Conservation (phyloP, 2,888 invertebrate genomes). For the Drosophila ustulata region DNA sequence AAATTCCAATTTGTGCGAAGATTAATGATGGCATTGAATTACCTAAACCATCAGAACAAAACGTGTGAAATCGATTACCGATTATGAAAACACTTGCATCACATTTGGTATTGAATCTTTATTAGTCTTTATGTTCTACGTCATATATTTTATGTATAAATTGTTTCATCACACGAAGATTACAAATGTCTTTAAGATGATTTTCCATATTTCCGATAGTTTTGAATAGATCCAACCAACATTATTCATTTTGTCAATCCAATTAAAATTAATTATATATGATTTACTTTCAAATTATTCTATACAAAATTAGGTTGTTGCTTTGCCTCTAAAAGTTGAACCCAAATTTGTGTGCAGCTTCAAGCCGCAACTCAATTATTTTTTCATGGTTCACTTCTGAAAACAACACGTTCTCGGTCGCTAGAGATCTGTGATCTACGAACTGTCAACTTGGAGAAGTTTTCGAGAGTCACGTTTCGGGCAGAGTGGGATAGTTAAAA, state of each 20-base stretch:
- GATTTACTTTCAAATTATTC: too few relatives aligned
- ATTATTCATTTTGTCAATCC: too few relatives aligned
- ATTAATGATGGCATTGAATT: conserved; percentile 20
- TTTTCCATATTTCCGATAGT: too few relatives aligned
- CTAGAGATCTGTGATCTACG: conserved; percentile 26
- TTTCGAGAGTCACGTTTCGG: conserved; percentile 43
- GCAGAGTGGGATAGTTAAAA: conserved; percentile 13
- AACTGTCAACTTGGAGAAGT: conserved; percentile 38
- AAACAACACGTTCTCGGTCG: conserved; percentile 9
- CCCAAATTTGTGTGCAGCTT: not conserved
- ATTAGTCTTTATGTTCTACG: not conserved
- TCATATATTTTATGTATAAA: not conserved
- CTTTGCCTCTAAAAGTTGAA: not conserved
- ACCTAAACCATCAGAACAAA: conserved; percentile 2
- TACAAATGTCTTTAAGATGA: too few relatives aligned
- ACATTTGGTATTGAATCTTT: not conserved
- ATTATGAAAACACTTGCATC: not conserved
- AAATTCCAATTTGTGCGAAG: not conserved
- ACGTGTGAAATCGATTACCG: conserved; percentile 10
- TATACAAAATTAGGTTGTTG: not conserved
- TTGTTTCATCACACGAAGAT: too few relatives aligned
- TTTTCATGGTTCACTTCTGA: not conserved
- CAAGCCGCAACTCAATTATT: not conserved
- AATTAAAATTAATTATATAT: too few relatives aligned
- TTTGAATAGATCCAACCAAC: too few relatives aligned